phyloP scores from a whole-genome alignment of 2,113 vertebrate species.

The Dissostichus mawsoni region DNA sequence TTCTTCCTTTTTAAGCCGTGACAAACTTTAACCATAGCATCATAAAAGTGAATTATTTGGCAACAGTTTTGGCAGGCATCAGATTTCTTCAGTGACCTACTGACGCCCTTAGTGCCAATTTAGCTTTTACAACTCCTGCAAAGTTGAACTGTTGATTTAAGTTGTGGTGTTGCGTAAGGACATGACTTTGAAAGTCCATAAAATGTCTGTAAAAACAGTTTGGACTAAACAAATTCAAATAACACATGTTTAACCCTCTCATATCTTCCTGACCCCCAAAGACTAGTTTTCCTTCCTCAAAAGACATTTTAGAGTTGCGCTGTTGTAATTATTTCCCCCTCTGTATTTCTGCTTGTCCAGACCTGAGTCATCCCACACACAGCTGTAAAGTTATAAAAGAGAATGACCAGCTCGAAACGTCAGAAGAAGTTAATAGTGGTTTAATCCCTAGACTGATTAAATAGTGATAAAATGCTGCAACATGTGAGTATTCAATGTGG shows the following conservation, averaged over 20 bases:
- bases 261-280: neutral
- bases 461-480: neutral
- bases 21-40: neutral
- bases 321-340: constrained; percentile 33
- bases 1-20: too few relatives aligned
- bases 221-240: neutral
- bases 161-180: neutral
- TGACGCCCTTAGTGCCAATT: neutral
- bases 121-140: neutral
- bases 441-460: neutral
- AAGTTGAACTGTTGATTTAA: neutral
- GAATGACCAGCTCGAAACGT: constrained; percentile 18
- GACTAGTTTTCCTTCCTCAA: constrained; percentile 1
- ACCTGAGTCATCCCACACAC: constrained; percentile 50
- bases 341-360: constrained; percentile 12
- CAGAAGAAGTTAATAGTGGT: neutral
- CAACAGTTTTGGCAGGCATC: neutral
- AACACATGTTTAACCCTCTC: neutral
- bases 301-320: neutral
- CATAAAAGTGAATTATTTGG: neutral
- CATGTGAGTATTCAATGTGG: constrained; percentile 1
- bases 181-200: neutral
- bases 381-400: constrained; percentile 43
- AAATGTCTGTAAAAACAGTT: neutral
- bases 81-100: neutral